Evolutionary conservation across 1,140 invertebrate genomes (phyloP), one percentile per base, ranked within the genome.

Genomic region (Conopomorpha cramerella): DNA sequence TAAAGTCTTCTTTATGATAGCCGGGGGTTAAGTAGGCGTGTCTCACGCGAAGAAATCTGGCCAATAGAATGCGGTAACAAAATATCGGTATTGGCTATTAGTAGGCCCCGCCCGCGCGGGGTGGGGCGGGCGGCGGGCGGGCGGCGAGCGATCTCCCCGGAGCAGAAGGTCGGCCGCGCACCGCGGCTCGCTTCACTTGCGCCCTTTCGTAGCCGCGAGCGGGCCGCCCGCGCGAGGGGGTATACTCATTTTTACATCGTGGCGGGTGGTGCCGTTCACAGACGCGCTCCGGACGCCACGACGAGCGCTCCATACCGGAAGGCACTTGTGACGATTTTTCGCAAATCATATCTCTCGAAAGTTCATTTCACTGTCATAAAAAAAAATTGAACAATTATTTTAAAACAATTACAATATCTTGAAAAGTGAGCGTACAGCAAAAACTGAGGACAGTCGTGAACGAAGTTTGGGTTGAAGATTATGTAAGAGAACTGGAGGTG

Each of bases 51-150:
- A 70, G 58, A 70, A 77, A 78, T 78, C 72, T 72, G 72, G 76
- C 76, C 76, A 78, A 78, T 78, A 77, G 57, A 77, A 62, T 66
- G 67, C 67, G 72, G 73, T 76, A 76, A 76, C 70, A 71, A 74
- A 78, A 77, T 72, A 76, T 70, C 68, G 68, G 70, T 65, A 78
- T 78, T 78, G 71, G 76, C 76, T 67, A 78, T 78, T 77, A 78
- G 62, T 41, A 62, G 55, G 63, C 72, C 42, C 62, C 74, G 74
- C 74, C 70, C 61, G 59, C 39, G 38, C 49, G 46, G 39, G 39
- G 40, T 30, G 39, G 39, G 46, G 49, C 43, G 32, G 39, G 15
- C 27, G 38, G 30, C 27, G 38, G 19, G 35, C 18, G 34, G 31
- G 27, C 29, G 43, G 28, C 44, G 32, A 30, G n/a, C n/a, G n/a